These are phyloP conservation scores for Phania funesta DNA, from an alignment of 2,888 invertebrate genomes.

Conservation along the genomic window DNA sequence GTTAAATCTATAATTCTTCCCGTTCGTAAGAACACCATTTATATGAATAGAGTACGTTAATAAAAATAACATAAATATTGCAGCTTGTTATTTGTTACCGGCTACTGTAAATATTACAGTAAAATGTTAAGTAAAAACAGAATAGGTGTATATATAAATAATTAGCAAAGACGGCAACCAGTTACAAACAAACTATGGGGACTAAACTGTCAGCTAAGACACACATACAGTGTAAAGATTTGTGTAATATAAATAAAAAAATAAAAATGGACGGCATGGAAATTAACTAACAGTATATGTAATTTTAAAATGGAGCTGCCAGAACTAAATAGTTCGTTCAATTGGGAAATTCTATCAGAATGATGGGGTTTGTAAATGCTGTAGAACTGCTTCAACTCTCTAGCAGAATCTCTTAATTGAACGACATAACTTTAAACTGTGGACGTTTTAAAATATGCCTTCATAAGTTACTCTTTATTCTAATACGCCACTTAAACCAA, in stretches of 20 bases:
- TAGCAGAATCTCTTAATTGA: no score
- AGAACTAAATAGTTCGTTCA: no score
- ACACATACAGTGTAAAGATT: conserved; percentile 14
- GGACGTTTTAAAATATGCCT: no score
- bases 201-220: conserved; percentile 23
- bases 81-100: neutral
- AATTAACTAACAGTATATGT: neutral
- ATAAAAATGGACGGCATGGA: conserved; percentile 10
- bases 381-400: no score
- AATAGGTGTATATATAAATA: neutral
- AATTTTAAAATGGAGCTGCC: conserved; percentile 35
- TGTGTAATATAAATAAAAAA: conserved; percentile 7
- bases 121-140: conserved; percentile 30
- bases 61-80: conserved; percentile 3
- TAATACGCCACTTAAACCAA: conserved; percentile 78
- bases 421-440: no score
- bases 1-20: neutral
- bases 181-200: neutral
- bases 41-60: neutral
- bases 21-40: neutral
- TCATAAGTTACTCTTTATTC: conserved; percentile 71
- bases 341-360: no score
- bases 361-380: no score
- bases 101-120: conserved; percentile 69
- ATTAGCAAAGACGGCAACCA: conserved; percentile 48